phyloP scores from a whole-genome alignment of 2,797 vertebrate genomes.

The Melanotaenia boesemani region DNA sequence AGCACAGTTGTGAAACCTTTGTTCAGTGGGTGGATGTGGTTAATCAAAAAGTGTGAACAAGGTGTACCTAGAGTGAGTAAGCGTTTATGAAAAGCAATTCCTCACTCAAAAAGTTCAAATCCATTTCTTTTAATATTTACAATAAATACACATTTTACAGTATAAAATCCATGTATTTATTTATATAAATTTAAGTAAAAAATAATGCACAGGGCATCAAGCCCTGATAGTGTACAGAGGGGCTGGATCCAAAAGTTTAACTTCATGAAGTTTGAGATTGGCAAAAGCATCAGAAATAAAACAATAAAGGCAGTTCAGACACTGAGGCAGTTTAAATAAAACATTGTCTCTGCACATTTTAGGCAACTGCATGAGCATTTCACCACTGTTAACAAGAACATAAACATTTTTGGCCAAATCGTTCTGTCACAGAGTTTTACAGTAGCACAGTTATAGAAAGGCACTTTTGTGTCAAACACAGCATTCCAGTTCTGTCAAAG shows the following conservation, averaged over 20 bases:
- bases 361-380: conserved; percentile 74
- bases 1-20: conserved; percentile 45
- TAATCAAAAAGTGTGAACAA: conserved; percentile 55
- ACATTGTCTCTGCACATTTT: conserved; percentile 84
- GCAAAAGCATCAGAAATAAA: conserved; percentile 53
- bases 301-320: conserved; percentile 67
- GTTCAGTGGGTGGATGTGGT: conserved; percentile 62
- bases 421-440: conserved; percentile 76
- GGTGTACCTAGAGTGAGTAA: conserved; percentile 6
- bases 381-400: conserved; percentile 72
- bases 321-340: conserved; percentile 88
- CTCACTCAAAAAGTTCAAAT: conserved; percentile 51
- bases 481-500: conserved; percentile 81
- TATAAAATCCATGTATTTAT: conserved; percentile 90
- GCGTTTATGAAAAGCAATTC: conserved; percentile 10
- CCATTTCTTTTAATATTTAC: conserved; percentile 90
- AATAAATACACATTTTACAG: conserved; percentile 93
- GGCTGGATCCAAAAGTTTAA: conserved; percentile 77
- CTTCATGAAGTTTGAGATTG: conserved; percentile 73
- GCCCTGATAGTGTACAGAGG: conserved; percentile 93
- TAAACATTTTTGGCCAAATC: conserved; percentile 46
- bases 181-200: conserved; percentile 88
- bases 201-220: conserved; percentile 92
- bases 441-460: conserved; percentile 84
- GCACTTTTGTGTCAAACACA: conserved; percentile 85